phyloP scores from a whole-genome alignment of 1,140 invertebrate species.

The Zaprionus lachaisei region DNA sequence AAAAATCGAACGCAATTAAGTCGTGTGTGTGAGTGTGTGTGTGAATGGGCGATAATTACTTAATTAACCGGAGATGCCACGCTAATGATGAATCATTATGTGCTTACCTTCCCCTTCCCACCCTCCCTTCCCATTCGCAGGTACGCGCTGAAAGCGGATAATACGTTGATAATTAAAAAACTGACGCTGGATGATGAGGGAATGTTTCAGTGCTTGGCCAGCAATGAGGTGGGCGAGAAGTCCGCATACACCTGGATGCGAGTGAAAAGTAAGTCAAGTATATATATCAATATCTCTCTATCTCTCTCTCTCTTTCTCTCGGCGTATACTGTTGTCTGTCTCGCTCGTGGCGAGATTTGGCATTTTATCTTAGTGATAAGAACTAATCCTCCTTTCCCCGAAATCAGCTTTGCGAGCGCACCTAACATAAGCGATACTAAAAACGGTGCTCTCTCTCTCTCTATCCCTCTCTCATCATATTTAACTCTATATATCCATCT shows the following conservation, averaged over 20 bases:
- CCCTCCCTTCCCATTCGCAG: constrained; percentile 23
- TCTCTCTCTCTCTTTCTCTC: not conserved
- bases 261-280: constrained; percentile 95
- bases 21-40: not conserved
- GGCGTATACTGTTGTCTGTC: not conserved
- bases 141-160: constrained; percentile 87
- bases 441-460: constrained; percentile 28
- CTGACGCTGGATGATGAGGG: constrained; percentile 94
- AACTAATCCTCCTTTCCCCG: constrained; percentile 7
- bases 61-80: constrained; percentile 9
- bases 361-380: constrained; percentile 14
- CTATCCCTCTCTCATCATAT: constrained; percentile 11
- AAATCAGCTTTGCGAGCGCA: constrained; percentile 5
- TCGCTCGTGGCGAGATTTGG: not conserved
- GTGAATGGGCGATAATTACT: constrained; percentile 16
- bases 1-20: constrained; percentile 30
- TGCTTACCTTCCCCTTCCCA: not conserved
- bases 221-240: constrained; percentile 94
- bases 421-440: constrained; percentile 35
- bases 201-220: constrained; percentile 97
- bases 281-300: not conserved
- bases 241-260: constrained; percentile 96
- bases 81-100: constrained; percentile 32
- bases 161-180: constrained; percentile 92
- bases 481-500: not conserved